Conservation (phyloP, 2,888 invertebrate genomes). For the Drosophila prolongata region DNA sequence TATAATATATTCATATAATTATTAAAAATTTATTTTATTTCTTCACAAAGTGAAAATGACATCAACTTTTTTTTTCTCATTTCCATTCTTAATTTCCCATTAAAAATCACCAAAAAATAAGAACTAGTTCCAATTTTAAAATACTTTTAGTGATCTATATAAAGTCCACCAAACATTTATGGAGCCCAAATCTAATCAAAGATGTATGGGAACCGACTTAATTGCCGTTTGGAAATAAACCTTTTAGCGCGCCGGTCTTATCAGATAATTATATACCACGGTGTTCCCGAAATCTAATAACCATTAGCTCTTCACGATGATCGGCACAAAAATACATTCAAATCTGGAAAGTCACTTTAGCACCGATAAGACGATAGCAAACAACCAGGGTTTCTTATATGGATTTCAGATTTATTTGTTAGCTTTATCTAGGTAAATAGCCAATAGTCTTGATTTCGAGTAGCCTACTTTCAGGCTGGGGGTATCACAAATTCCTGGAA, state of each 20-base stretch:
- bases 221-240: conserved; percentile 13
- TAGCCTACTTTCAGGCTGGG: conserved; percentile 30
- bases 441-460: conserved; percentile 32
- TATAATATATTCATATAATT: too few species aligned
- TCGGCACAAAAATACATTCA: conserved; percentile 10
- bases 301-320: conserved; percentile 37
- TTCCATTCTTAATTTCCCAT: too few species aligned
- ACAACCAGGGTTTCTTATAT: conserved; percentile 5
- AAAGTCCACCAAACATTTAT: conserved; percentile 29
- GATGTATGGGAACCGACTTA: conserved; percentile 18
- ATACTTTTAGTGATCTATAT: background rate
- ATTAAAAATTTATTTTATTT: too few species aligned
- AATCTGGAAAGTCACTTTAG: conserved; percentile 21
- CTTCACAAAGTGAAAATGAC: too few species aligned
- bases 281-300: conserved; percentile 20
- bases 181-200: conserved; percentile 21
- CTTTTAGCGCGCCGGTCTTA: conserved; percentile 4
- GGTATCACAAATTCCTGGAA: conserved; percentile 49
- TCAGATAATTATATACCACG: background rate
- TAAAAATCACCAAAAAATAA: too few species aligned
- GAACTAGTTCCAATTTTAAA: background rate
- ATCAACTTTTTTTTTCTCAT: too few species aligned
- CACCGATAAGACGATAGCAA: conserved; percentile 26
- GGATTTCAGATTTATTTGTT: conserved; percentile 17
- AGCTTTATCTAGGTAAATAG: conserved; percentile 12